Base-by-base conservation (phyloP, 2,888 invertebrate genomes). In the Pelosia muscerda region DNA sequence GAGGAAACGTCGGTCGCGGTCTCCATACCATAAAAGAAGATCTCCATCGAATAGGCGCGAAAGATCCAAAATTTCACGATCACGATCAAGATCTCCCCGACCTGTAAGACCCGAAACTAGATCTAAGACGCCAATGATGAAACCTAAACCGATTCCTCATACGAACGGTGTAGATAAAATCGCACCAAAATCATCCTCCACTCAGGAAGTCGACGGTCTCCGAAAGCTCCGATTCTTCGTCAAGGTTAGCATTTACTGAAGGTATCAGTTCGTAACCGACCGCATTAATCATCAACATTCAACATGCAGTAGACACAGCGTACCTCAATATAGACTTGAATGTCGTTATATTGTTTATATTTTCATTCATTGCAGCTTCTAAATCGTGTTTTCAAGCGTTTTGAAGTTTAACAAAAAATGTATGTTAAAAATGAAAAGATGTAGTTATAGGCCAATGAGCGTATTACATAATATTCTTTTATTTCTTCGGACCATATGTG, bases 171-270 rank as follows among this genome's bases (percentile, higher is more conserved):
- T 63, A 28, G 91, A 90, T 19, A 88, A 82, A 72, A 92, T 89
- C 72, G 65, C 73, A 1, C 79, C 73, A 0, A 83, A 83, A 56
- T 89, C 91, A 0, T 0, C 94, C 93, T 10, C 92, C 93, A 0
- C 74, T 90, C 73, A 86, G 95, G 66, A 93, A 93, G 72, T 87
- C 89, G 0, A 94, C 94, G 0, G 80, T 92, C 3, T 94, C 94
- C 2, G 95, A 94, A 81, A 93, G 93, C 72, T 95, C 95, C 1
- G 90, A 92, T 63, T 88, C 92, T 2, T 92, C 92, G 0, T 78
- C 89, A 72, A 93, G 94, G 94, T 94, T 82, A 78, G 78, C 59
- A 61, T 63, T 53, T 56, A 22, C 55, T 23, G 11, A 22, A 13
- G 11, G 10, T 11, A n/a, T n/a, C n/a, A n/a, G n/a, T n/a, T n/a